A percentile compares a stretch with the other conserved stretches of the same genome.
Conservation (phyloP, 2,797 vertebrate genomes). For the Stomatorhinus walkeri region DNA sequence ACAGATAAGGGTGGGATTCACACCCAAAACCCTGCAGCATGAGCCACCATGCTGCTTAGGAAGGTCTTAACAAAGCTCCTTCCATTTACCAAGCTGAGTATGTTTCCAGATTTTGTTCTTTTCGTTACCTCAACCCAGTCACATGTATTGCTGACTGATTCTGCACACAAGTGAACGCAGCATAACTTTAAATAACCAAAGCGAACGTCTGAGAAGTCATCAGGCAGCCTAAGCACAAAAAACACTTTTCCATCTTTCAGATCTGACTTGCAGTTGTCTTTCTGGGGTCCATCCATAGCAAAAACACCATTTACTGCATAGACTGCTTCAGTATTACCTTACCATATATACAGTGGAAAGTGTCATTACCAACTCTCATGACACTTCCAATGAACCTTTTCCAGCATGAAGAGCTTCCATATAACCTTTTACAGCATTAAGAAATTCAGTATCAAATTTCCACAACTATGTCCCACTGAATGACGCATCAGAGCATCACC, state of each 20-base stretch:
- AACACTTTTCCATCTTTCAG: background rate
- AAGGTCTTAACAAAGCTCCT: background rate
- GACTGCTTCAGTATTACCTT: slow-evolving; percentile 4
- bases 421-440: slow-evolving; percentile 8
- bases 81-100: background rate
- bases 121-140: background rate
- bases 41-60: background rate
- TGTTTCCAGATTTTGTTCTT: background rate
- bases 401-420: slow-evolving; percentile 2
- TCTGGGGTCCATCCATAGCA: background rate
- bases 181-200: background rate
- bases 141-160: background rate
- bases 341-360: background rate
- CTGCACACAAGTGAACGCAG: background rate
- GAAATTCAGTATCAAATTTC: background rate
- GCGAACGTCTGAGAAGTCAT: background rate
- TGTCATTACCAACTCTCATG: background rate
- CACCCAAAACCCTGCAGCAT: background rate
- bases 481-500: background rate
- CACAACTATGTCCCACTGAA: background rate
- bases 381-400: background rate
- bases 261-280: background rate
- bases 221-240: background rate
- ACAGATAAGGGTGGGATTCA: background rate
- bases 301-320: background rate